Percentiles rank a stretch among this genome's conserved stretches.
Evolutionary conservation across 1,140 invertebrate genomes (phyloP).

Genomic region (Ladona fulva): DNA sequence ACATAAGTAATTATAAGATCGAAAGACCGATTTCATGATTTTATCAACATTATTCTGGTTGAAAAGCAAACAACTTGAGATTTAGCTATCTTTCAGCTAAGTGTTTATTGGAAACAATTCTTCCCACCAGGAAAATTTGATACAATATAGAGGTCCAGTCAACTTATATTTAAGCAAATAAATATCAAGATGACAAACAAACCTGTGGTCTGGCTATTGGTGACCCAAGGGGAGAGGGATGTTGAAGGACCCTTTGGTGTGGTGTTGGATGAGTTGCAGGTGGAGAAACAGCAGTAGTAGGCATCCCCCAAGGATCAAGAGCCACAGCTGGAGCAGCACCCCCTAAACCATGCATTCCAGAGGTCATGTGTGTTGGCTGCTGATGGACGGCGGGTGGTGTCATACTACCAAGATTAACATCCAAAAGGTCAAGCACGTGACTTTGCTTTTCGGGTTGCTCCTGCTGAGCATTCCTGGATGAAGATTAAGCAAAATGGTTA

Average conservation of each 20-base stretch:
- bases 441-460: constrained; percentile 44
- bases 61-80: no score
- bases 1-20: no score
- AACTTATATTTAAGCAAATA: no score
- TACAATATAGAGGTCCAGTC: no score
- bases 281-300: constrained; percentile 38
- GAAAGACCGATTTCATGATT: no score
- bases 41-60: no score
- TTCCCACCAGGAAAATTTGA: no score
- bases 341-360: constrained; percentile 38
- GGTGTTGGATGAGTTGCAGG: not conserved
- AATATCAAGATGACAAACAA: constrained; percentile 19
- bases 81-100: no score
- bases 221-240: not conserved
- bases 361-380: constrained; percentile 20
- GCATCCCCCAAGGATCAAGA: constrained; percentile 62
- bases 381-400: constrained; percentile 11
- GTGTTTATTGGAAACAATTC: no score
- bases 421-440: constrained; percentile 71
- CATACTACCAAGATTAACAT: constrained; percentile 56
- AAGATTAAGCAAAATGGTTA: not conserved
- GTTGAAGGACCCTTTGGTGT: not conserved
- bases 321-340: constrained; percentile 34
- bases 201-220: constrained; percentile 38
- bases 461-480: not conserved